Percentiles rank a stretch among this genome's conserved stretches.
phyloP scores from a whole-genome alignment of 2,797 vertebrate genomes.

The Tokudaia muenninki region DNA sequence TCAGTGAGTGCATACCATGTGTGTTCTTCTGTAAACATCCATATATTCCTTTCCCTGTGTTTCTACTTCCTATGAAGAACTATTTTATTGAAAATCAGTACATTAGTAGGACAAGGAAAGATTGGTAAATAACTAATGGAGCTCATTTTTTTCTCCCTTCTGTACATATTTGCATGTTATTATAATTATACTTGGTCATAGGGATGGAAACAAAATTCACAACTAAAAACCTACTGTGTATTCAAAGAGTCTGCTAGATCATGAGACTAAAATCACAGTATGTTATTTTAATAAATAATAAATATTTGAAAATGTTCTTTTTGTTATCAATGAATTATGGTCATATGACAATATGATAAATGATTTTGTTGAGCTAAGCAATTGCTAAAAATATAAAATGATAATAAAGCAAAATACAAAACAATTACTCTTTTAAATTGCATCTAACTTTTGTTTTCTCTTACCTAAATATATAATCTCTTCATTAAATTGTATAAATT shows the following conservation, averaged over 20 bases:
- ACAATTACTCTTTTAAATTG: neutral
- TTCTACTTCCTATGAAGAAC: neutral
- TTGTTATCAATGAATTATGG: neutral
- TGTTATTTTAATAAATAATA: neutral
- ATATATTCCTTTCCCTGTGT: neutral
- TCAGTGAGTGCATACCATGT: too few species aligned
- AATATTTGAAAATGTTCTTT: neutral
- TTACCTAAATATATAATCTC: neutral
- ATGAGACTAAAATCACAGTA: constrained; percentile 12
- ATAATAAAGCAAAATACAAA: neutral
- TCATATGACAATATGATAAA: neutral
- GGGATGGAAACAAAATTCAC: neutral
- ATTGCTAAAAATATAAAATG: neutral
- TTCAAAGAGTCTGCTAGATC: neutral
- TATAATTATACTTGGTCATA: constrained; percentile 31
- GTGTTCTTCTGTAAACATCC: neutral
- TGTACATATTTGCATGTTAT: neutral
- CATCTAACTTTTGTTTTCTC: neutral
- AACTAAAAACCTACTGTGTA: neutral
- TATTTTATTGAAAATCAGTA: neutral
- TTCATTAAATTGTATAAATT: constrained; percentile 1
- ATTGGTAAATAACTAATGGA: neutral
- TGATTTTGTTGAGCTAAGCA: neutral
- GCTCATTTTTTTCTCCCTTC: neutral
- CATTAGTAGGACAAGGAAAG: neutral